A percentile compares a stretch with the other conserved stretches of the same genome.
Conservation (phyloP, 2,888 invertebrate genomes). For the Pollenia angustigena region DNA sequence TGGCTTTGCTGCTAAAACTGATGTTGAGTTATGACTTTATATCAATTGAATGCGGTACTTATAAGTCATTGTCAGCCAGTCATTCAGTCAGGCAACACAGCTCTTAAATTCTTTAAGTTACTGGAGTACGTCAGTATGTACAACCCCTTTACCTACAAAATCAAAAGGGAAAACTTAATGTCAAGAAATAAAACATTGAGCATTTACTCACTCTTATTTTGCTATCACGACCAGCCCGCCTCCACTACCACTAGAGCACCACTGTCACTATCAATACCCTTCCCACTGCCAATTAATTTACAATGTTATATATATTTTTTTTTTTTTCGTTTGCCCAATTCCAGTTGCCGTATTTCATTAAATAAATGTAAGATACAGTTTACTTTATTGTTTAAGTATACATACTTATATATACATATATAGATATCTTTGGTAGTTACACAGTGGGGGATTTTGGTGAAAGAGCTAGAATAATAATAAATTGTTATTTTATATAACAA, state of each 20-base stretch:
- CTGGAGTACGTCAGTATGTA: background rate
- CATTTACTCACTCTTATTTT: background rate
- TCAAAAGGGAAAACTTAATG: conserved; percentile 36
- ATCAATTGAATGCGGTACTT: conserved; percentile 75
- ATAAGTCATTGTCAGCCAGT: conserved; percentile 58
- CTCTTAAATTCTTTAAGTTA: conserved; percentile 33
- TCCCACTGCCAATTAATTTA: conserved; percentile 17
- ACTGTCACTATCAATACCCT: conserved; percentile 17
- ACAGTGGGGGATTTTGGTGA: no score
- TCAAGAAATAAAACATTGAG: conserved; percentile 40
- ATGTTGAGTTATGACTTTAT: conserved; percentile 75
- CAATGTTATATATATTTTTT: conserved; percentile 23
- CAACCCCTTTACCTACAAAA: background rate
- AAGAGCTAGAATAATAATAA: no score
- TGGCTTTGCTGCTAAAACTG: conserved; percentile 54
- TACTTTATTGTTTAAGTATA: conserved; percentile 34
- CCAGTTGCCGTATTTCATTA: conserved; percentile 60
- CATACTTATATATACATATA: no score
- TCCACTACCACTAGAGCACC: background rate
- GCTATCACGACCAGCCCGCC: background rate
- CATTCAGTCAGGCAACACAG: background rate
- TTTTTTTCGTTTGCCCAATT: conserved; percentile 15
- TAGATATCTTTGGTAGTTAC: no score
- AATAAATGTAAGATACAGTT: conserved; percentile 69
- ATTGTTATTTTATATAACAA: no score